Base-by-base conservation (phyloP, 2,113 vertebrate genomes). In the Sebastes fasciatus region DNA sequence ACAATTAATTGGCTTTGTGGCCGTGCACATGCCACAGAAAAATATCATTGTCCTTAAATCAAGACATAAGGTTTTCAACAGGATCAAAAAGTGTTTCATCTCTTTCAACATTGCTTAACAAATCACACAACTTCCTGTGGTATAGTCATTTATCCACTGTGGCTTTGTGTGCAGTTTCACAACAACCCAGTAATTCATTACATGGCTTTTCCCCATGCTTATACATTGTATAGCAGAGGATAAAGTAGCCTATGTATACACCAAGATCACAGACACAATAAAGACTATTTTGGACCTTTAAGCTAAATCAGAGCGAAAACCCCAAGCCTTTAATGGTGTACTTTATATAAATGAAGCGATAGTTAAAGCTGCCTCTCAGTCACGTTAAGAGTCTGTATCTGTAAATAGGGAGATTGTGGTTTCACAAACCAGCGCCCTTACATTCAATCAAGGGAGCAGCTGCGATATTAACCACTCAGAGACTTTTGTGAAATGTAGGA, bases 241-340 rank as follows among this genome's bases (percentile, higher is more conserved):
- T 34, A 34, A 34, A 34, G 34, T 34, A 34, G 34, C 34, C 34
- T 70, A 87, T 84, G 84, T 80, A 86, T 75, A 86, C 60, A 55
- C 42, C 16, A 62, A 62, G 80, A 94, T 92, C 88, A 90, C 92
- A 92, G 88, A 88, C 87, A 92, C 83, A 83, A 88, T 93, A 92
- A 94, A 94, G 74, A 84, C 69, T 93, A 92, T 94, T 94, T 94
- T 93, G 69, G 91, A 92, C 83, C 45, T 77, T 86, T 83, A 85
- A 77, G 75, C 77, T 83, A 92, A 94, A 93, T 93, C 81, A 79
- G 92, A 76, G 85, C 83, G 40, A 93, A 93, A 94, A 86, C 78
- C 91, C 79, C 88, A 77, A 84, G 77, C 83, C 77, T 93, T 94
- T 94, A 95, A 94, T 92, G 85, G 85, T 78, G 74, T 74, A 71